Percentiles rank a stretch among this genome's conserved stretches.
These are phyloP conservation scores for Lathronympha strigana DNA, from an alignment of 2,888 invertebrate genomes.

Conservation along the genomic window DNA sequence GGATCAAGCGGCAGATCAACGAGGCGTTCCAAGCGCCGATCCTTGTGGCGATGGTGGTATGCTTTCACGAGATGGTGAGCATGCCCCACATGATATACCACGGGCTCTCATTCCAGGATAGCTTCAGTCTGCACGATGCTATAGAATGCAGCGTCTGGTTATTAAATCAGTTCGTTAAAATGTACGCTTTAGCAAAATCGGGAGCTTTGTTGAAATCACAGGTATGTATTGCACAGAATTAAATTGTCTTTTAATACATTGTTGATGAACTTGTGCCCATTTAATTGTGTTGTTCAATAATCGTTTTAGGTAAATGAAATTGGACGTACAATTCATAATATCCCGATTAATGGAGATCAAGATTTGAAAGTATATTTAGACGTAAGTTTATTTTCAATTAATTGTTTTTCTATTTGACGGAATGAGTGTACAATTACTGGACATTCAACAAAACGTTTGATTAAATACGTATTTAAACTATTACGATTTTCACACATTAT, in stretches of 20 bases:
- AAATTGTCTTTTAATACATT: too few relatives aligned
- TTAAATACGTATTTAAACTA: too few relatives aligned
- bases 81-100: slow-evolving; percentile 39
- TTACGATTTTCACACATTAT: too few relatives aligned
- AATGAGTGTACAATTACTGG: too few relatives aligned
- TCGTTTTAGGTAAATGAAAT: slow-evolving; percentile 15
- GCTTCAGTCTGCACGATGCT: neutral
- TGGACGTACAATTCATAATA: slow-evolving; percentile 10
- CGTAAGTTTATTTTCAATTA: neutral
- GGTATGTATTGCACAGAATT: neutral
- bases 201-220: slow-evolving; percentile 13
- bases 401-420: too few relatives aligned
- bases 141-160: neutral
- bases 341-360: neutral
- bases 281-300: too few relatives aligned
- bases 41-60: slow-evolving; percentile 21
- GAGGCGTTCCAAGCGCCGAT: slow-evolving; percentile 36
- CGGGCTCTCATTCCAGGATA: slow-evolving; percentile 27
- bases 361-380: slow-evolving; percentile 9
- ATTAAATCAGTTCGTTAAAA: slow-evolving; percentile 3
- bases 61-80: slow-evolving; percentile 39
- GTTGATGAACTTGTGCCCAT: too few relatives aligned
- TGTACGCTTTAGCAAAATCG: slow-evolving; percentile 5
- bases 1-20: slow-evolving; percentile 26
- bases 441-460: too few relatives aligned